Base-by-base conservation (phyloP, 2,113 vertebrate species). In the Clupea harengus region DNA sequence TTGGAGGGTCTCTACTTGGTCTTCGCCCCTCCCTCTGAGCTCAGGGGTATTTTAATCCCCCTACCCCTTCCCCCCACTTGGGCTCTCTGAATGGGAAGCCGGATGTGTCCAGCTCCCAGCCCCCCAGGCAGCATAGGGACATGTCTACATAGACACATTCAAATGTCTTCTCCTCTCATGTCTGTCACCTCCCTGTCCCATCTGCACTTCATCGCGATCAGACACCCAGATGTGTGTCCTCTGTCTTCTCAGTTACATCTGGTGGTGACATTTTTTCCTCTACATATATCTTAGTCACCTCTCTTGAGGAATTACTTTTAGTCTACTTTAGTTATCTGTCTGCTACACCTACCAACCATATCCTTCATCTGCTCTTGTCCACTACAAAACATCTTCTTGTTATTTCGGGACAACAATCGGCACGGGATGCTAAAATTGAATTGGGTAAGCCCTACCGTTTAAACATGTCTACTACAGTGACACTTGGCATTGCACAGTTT, bases 41-140 rank as follows among this genome's bases (percentile, higher is more conserved):
- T 78, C 72, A 32, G 72, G 72, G 72, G 72, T 78, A 78, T 78
- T 78, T 78, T 78, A 78, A 78, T 32, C 72, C 72, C 72, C 72
- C 72, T 39, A 13, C 72, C 72, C 28, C 72, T 32, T 78, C 28
- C 72, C 32, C 72, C 32, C 1, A 32, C 32, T 4, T 11, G 64
- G n/a, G 64, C 13, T 28, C 32, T 32, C 28, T 78, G 25, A 78
- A 78, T 78, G 72, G 72, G 25, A 78, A 13, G 72, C 72, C 72
- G 32, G 25, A 78, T 78, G 10, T 78, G 72, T 39, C 28, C 72
- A 78, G 72, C 72, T 39, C 11, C 72, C 32, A 78, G 0, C 28
- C 72, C 72, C 13, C 25, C 10, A 6, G 72, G 72, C 28, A 44
- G 72, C 11, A 10, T 6, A 32, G 28, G 28, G 72, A 78, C 32